These are phyloP conservation scores for Damaliscus lunatus DNA, from an alignment of 2,113 vertebrate species.

Conservation along the genomic window DNA sequence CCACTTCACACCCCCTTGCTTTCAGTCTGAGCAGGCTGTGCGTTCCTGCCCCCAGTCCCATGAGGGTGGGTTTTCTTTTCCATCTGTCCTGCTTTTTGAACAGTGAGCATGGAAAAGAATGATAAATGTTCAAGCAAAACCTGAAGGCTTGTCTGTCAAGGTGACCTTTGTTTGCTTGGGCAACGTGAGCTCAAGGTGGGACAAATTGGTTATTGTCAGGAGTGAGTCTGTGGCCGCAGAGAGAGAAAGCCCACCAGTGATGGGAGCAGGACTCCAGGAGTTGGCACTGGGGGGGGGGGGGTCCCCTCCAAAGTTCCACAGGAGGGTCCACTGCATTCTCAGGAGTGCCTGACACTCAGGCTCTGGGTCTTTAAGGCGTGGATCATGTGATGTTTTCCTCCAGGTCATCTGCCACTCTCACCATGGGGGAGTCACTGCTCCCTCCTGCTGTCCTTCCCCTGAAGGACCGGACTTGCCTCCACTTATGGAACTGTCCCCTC, in stretches of 20 bases:
- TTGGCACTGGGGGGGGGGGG: rapidly evolving
- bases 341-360: neutral
- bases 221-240: neutral
- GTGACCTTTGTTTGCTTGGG: neutral
- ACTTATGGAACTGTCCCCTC: neutral
- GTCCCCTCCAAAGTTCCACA: neutral
- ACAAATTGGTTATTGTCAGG: neutral
- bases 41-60: neutral
- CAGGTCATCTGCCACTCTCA: neutral
- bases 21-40: neutral
- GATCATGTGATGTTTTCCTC: rapidly evolving
- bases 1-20: neutral
- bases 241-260: neutral
- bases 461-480: neutral
- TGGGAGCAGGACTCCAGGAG: neutral
- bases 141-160: neutral
- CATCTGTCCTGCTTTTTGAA: neutral
- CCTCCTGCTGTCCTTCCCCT: neutral
- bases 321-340: rapidly evolving
- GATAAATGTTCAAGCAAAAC: neutral
- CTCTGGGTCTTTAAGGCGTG: neutral
- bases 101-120: neutral
- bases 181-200: neutral
- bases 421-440: neutral
- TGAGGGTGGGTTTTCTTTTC: neutral